Percentiles rank a stretch among this genome's conserved stretches.
Evolutionary conservation across 2,888 invertebrate genomes (phyloP).

Genomic region (Thereva nobilitata): DNA sequence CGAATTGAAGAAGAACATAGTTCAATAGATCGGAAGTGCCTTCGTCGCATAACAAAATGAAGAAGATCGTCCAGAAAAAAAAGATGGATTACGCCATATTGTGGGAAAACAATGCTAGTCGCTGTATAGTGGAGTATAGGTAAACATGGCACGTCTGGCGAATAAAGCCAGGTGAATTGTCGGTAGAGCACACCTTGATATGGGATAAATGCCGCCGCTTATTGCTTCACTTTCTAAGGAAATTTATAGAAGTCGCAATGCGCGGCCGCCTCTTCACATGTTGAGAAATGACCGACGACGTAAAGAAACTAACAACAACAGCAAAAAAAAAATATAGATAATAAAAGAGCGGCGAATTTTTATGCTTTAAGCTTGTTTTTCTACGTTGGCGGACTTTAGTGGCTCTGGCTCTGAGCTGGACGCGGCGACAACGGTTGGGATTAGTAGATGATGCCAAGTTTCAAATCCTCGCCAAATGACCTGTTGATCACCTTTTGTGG

Average conservation of each 20-base stretch:
- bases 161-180: neutral
- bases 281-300: constrained; percentile 3
- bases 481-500: constrained; percentile 4
- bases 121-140: neutral
- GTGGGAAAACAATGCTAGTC: constrained; percentile 19
- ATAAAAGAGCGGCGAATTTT: neutral
- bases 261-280: neutral
- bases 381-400: constrained; percentile 4
- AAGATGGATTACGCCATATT: neutral
- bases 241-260: constrained; percentile 10
- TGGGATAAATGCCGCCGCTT: constrained; percentile 2
- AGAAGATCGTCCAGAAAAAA: neutral
- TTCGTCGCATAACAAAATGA: constrained; percentile 13
- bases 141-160: neutral
- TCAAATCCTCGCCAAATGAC: constrained; percentile 7
- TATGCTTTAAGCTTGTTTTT: constrained; percentile 7
- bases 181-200: constrained; percentile 10
- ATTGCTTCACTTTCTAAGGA: constrained; percentile 27
- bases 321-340: too few relatives aligned
- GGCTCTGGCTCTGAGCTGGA: neutral
- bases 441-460: too few relatives aligned
- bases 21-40: constrained; percentile 23
- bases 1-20: constrained; percentile 16
- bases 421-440: neutral
- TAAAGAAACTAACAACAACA: too few relatives aligned